phyloP scores from a whole-genome alignment of 37 sponge, comb jelly and placozoan genomes.

The Petrosia ficiformis region DNA sequence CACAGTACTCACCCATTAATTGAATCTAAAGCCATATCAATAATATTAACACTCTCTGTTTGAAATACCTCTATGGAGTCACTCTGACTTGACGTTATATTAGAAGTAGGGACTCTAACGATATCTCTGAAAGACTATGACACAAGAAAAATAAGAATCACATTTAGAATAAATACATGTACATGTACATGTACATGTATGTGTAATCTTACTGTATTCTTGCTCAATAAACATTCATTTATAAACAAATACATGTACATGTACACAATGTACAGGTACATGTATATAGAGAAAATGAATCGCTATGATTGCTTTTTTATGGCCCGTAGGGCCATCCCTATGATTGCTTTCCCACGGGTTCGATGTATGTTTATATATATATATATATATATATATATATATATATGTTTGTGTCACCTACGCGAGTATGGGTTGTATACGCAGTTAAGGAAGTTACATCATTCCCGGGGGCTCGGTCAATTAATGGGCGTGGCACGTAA shows the following conservation, averaged over 20 bases:
- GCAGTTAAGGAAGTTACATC: too few species aligned
- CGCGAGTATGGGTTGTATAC: too few species aligned
- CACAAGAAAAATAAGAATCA: neutral
- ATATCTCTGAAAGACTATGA: neutral
- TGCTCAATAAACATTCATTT: too few species aligned
- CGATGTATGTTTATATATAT: too few species aligned
- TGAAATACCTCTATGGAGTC: neutral
- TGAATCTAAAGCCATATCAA: neutral
- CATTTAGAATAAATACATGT: neutral
- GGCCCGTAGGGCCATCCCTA: too few species aligned
- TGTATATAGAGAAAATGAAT: neutral
- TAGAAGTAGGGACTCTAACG: neutral
- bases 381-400: too few species aligned
- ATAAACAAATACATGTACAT: neutral
- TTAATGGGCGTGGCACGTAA: too few species aligned
- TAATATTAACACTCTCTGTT: neutral
- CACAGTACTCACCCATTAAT: neutral
- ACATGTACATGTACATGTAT: neutral
- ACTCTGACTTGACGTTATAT: neutral
- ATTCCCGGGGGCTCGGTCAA: too few species aligned
- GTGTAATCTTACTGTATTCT: too few species aligned
- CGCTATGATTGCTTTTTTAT: constrained; percentile 3
- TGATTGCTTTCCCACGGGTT: too few species aligned
- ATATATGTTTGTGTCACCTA: too few species aligned
- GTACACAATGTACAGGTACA: neutral